Percentiles rank a stretch among this genome's conserved stretches.
Conservation (phyloP, 2,888 invertebrate genomes). For the Neuroscelio doddi region DNA sequence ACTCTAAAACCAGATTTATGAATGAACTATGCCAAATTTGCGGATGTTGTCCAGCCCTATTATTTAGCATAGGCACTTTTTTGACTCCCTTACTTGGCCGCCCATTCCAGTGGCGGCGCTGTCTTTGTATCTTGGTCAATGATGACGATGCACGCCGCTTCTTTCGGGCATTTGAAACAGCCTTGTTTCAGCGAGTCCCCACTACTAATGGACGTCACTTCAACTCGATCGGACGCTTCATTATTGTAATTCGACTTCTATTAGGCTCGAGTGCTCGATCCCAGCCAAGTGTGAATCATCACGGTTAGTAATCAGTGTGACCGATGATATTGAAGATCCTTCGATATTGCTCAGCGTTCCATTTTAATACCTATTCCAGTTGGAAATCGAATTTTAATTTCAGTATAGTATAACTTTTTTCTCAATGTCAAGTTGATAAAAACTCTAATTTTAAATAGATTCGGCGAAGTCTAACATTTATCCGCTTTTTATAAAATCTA, state of each 20-base stretch:
- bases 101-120: constrained; percentile 63
- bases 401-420: too few relatives aligned
- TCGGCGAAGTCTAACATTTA: too few relatives aligned
- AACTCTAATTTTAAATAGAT: too few relatives aligned
- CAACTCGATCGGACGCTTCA: constrained; percentile 57
- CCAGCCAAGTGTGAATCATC: constrained; percentile 48
- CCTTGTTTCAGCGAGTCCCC: constrained; percentile 49
- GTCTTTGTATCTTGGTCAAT: constrained; percentile 66
- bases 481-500: too few relatives aligned
- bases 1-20: constrained; percentile 53
- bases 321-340: constrained; percentile 8
- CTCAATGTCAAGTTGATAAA: too few relatives aligned
- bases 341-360: neutral
- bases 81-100: constrained; percentile 55
- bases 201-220: constrained; percentile 64
- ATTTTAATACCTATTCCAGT: neutral
- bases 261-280: constrained; percentile 49
- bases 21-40: constrained; percentile 63
- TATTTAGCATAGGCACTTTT: constrained; percentile 72
- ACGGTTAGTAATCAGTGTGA: constrained; percentile 46
- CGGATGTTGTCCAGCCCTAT: constrained; percentile 63
- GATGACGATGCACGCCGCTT: constrained; percentile 68
- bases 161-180: constrained; percentile 42
- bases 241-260: constrained; percentile 65
- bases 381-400: neutral